phyloP scores from a whole-genome alignment of 2,113 vertebrate species.

The Antidorcas marsupialis region DNA sequence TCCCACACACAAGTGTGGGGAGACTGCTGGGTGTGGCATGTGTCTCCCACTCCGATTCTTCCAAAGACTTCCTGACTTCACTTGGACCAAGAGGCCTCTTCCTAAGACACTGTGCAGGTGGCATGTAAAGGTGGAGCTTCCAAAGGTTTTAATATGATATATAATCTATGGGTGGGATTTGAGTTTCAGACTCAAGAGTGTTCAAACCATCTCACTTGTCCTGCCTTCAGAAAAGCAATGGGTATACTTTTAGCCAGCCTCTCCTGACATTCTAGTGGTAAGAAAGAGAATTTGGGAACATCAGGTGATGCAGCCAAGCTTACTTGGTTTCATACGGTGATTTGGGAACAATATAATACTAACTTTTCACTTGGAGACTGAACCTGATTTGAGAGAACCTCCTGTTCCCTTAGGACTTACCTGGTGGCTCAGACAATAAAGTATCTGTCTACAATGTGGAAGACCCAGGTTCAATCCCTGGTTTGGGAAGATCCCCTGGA shows the following conservation, averaged over 20 bases:
- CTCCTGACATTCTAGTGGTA: neutral
- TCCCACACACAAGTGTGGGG: neutral
- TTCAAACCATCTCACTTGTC: neutral
- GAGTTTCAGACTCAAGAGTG: neutral
- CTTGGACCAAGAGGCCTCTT: neutral
- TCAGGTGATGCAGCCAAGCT: neutral
- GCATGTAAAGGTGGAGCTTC: neutral
- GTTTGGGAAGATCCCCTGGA: too few relatives aligned
- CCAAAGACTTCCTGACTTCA: neutral
- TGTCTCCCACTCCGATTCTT: neutral
- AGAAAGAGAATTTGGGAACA: neutral
- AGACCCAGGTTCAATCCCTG: too few relatives aligned
- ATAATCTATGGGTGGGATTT: neutral
- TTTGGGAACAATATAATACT: neutral
- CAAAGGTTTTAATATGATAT: neutral
- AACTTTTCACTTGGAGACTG: neutral
- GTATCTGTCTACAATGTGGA: too few relatives aligned
- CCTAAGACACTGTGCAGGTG: neutral
- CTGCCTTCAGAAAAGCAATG: neutral
- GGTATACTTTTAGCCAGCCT: neutral
- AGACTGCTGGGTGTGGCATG: neutral
- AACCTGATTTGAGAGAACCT: neutral
- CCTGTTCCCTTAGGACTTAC: neutral
- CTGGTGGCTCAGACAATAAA: too few relatives aligned
- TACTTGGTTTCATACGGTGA: neutral